A percentile compares a stretch with the other conserved stretches of the same genome.
These are phyloP conservation scores for Oreochromis grahami DNA, from an alignment of 2,797 vertebrate species.

Conservation along the genomic window DNA sequence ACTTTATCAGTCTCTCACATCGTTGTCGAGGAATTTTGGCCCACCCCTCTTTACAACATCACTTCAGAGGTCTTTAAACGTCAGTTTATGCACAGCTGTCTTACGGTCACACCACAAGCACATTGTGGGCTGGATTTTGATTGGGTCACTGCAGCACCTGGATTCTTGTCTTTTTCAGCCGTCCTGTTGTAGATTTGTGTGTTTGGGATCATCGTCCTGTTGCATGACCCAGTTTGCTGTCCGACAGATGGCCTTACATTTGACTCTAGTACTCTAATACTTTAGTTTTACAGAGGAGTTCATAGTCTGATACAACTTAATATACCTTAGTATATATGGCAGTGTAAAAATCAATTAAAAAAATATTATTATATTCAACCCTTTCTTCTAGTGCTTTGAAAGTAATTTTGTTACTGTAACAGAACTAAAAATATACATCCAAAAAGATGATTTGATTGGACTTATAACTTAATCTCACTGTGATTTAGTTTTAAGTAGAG, in stretches of 20 bases:
- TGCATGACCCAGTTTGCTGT: neutral
- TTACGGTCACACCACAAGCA: neutral
- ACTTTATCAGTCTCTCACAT: neutral
- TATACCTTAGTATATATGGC: neutral
- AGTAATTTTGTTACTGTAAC: neutral
- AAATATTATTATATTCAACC: neutral
- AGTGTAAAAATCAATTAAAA: neutral
- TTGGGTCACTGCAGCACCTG: neutral
- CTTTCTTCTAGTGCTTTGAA: neutral
- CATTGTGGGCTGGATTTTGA: neutral
- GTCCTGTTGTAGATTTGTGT: neutral
- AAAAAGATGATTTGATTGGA: neutral
- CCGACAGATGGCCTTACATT: neutral
- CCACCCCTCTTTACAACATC: neutral
- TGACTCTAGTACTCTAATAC: neutral
- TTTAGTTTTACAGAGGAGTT: neutral
- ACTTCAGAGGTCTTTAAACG: neutral
- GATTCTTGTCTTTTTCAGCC: neutral
- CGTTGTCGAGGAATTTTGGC: neutral
- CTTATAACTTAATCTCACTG: neutral
- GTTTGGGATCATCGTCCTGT: neutral
- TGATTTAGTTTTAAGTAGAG: neutral
- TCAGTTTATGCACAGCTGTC: neutral
- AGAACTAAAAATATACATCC: neutral
- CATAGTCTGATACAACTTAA: neutral